These are phyloP conservation scores for Crocuta crocuta DNA, from an alignment of 2,113 vertebrate species.

Conservation along the genomic window DNA sequence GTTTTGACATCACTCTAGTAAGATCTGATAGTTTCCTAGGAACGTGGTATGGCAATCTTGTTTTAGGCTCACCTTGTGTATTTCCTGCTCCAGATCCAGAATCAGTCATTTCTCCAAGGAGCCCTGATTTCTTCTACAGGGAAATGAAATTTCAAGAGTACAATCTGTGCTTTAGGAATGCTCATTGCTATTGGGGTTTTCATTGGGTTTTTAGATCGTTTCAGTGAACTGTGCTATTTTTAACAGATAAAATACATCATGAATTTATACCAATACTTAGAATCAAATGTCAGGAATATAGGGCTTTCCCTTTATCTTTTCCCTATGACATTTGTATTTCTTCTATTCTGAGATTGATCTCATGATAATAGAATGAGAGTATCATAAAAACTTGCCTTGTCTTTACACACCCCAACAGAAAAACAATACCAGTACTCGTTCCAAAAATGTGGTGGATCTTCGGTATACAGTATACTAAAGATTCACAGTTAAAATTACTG, in stretches of 20 bases:
- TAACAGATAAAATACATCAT: not conserved
- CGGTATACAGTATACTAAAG: not conserved
- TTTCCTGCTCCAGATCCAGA: not conserved
- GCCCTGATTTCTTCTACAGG: not conserved
- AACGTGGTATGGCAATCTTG: not conserved
- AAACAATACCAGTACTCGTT: not conserved
- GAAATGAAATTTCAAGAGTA: not conserved
- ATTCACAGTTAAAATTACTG: not conserved
- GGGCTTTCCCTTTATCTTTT: not conserved
- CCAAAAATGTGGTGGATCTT: not conserved
- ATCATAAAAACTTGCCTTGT: not conserved
- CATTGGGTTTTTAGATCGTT: not conserved
- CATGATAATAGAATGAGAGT: not conserved
- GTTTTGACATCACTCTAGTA: not conserved
- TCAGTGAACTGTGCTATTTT: not conserved
- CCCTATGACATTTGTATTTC: not conserved
- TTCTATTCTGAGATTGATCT: not conserved
- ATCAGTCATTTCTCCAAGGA: slow-evolving; percentile 13
- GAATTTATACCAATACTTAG: not conserved
- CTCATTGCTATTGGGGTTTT: not conserved
- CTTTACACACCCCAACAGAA: not conserved
- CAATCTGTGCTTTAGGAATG: not conserved
- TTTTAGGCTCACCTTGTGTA: not conserved
- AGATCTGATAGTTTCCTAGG: not conserved
- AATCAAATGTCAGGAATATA: not conserved